These are phyloP conservation scores for Hoplodrina blanda DNA, from an alignment of 2,888 invertebrate species.

Conservation along the genomic window DNA sequence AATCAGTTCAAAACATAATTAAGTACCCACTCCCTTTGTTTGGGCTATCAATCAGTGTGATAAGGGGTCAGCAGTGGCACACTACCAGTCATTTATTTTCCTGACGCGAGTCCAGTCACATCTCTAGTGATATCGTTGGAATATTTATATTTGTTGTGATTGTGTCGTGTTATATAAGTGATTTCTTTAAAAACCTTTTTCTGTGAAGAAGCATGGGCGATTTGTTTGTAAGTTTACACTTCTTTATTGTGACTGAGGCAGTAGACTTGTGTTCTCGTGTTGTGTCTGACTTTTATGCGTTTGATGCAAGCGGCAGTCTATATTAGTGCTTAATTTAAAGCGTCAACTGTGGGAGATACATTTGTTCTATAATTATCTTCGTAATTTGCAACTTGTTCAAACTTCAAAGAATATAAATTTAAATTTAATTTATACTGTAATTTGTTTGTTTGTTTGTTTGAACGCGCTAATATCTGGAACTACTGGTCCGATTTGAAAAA, in stretches of 20 bases:
- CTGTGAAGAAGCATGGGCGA: conserved; percentile 70
- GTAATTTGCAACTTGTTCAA: neutral
- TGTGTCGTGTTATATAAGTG: conserved; percentile 27
- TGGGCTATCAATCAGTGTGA: conserved; percentile 64
- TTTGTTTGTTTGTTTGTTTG: too few species aligned
- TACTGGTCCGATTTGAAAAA: too few species aligned
- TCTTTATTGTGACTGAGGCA: neutral
- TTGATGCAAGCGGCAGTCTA: conserved; percentile 6
- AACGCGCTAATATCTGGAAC: too few species aligned
- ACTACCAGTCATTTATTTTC: conserved; percentile 52
- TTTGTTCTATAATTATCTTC: conserved; percentile 18
- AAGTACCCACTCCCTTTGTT: conserved; percentile 44
- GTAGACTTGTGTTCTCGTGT: conserved; percentile 9
- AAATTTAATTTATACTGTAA: too few species aligned
- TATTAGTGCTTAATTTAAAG: conserved; percentile 21
- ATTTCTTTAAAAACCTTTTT: conserved; percentile 1
- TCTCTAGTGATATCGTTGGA: conserved; percentile 32
- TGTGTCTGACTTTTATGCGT: conserved; percentile 20
- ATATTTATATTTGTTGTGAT: conserved; percentile 40
- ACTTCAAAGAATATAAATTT: neutral
- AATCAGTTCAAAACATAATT: conserved; percentile 63
- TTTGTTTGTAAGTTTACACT: conserved; percentile 71
- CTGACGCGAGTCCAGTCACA: conserved; percentile 52
- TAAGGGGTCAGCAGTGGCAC: conserved; percentile 62
- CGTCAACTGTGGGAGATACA: conserved; percentile 17